A percentile compares a stretch with the other conserved stretches of the same genome.
phyloP scores from a whole-genome alignment of 2,888 invertebrate genomes.

The Trichacis sp. region DNA sequence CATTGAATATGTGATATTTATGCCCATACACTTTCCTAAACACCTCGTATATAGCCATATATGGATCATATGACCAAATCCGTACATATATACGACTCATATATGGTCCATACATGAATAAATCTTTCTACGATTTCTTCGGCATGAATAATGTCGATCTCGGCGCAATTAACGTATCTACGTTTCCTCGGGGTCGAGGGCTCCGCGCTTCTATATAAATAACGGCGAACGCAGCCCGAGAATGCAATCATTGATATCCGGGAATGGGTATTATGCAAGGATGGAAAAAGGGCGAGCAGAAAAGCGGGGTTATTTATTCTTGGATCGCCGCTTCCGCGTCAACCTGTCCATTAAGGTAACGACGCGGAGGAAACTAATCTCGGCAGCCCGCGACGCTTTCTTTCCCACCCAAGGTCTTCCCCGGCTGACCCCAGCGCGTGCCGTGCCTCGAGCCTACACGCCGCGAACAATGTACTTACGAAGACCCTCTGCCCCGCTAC shows the following conservation, averaged over 20 bases:
- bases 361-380: conserved; percentile 50
- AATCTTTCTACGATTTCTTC: too few relatives aligned
- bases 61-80: too few relatives aligned
- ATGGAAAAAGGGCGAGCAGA: conserved; percentile 13
- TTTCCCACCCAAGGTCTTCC: conserved; percentile 41
- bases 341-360: conserved; percentile 52
- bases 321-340: conserved; percentile 45
- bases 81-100: too few relatives aligned
- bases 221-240: too few relatives aligned
- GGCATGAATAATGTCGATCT: too few relatives aligned
- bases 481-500: not conserved
- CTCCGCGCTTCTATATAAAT: too few relatives aligned
- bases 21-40: too few relatives aligned
- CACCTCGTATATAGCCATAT: too few relatives aligned
- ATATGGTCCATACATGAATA: too few relatives aligned
- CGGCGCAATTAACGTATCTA: too few relatives aligned
- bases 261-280: not conserved
- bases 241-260: conserved; percentile 3
- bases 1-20: too few relatives aligned
- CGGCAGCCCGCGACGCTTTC: conserved; percentile 40
- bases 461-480: conserved; percentile 8
- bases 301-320: conserved; percentile 24
- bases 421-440: conserved; percentile 46
- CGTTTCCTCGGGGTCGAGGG: too few relatives aligned
- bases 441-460: conserved; percentile 28